Base-by-base conservation (phyloP, 2,113 vertebrate genomes). In the Maccullochella peelii region DNA sequence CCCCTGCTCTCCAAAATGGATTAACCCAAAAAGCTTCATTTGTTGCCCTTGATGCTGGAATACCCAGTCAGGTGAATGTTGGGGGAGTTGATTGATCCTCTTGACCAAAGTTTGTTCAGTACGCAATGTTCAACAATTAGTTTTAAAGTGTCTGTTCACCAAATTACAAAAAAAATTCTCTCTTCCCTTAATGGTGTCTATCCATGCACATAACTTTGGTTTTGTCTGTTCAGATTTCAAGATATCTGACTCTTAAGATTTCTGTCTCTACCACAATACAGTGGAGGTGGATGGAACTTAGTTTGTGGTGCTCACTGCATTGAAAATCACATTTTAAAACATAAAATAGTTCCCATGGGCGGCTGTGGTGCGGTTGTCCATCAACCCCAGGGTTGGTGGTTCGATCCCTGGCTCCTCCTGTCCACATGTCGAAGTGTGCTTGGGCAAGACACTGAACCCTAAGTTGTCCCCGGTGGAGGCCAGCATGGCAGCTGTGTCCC, bases 21-120 rank as follows among this genome's bases (percentile, higher is more conserved):
- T 86, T 79, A 38, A 83, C 70, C 82, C 65, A 71, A 65, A 80
- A 86, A 62, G 77, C 85, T 86, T 88, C 47, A 88, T 91, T 91
- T 85, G 79, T 85, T 88, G 88, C 44, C 77, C 71, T 89, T 77
- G 57, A 88, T 90, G 25, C 44, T 10, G 62, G 67, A 91, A 83
- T 84, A 69, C 21, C 5, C 44, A 49, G 62, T 61, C 42, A 68
- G 47, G 54, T 47, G 30, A 84, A 61, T 66, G 42, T 68, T 47
- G 25, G 77, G 87, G 49, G n/a, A 33, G 21, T 7, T 67, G 52
- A 1, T 38, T 50, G 75, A 84, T 74, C 11, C 6, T 38, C 25
- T 54, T 47, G 12, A 36, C 8, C 18, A 67, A 44, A 63, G 65
- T 72, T 80, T 76, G 61, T 55, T 67, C 33, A 58, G 36, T 1